Conservation (phyloP, 2,888 invertebrate species). For the Leucophenga montana region DNA sequence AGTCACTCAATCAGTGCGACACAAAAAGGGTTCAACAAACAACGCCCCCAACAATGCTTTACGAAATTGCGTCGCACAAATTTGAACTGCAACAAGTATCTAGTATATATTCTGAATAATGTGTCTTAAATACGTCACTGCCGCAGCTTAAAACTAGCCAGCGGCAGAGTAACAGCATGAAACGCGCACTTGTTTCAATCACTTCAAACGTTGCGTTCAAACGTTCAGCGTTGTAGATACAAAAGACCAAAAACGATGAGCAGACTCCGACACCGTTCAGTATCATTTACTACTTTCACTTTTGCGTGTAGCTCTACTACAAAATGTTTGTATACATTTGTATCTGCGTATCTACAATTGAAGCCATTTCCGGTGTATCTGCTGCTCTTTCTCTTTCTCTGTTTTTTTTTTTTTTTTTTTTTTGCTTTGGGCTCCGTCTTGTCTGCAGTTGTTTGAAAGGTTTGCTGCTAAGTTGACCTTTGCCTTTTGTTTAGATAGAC, state of each 20-base stretch:
- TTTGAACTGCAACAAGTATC: conserved; percentile 14
- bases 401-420: neutral
- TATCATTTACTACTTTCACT: conserved; percentile 16
- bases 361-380: conserved; percentile 21
- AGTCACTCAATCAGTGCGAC: no score
- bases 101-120: neutral
- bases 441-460: conserved; percentile 4
- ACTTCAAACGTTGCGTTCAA: neutral
- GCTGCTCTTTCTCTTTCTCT: neutral
- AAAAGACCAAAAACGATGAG: neutral
- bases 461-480: conserved; percentile 2
- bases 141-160: neutral
- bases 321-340: neutral
- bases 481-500: neutral
- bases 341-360: conserved; percentile 8
- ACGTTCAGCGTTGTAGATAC: conserved; percentile 6
- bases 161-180: neutral
- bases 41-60: no score
- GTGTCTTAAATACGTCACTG: neutral
- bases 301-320: neutral
- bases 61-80: no score
- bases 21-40: no score
- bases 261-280: no score
- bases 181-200: neutral
- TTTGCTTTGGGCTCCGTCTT: neutral